Evolutionary conservation across 64 coral and sea anemone genomes (phyloP).

Genomic region (Montipora foliosa): DNA sequence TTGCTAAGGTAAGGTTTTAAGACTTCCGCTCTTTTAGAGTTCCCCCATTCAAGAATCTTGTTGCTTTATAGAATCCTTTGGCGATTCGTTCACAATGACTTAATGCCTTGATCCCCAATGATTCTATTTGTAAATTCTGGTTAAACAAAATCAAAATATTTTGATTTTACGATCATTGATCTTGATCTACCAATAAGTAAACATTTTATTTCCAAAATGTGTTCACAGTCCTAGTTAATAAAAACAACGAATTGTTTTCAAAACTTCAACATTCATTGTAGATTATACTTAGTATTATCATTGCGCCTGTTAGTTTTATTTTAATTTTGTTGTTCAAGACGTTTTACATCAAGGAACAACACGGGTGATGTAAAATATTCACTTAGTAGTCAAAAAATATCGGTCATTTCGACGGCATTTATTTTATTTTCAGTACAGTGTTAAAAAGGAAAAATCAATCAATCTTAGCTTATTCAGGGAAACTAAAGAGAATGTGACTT

Average conservation of each 20-base stretch:
- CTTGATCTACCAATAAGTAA: not conserved
- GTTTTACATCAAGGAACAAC: not conserved
- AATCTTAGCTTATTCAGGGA: too few relatives aligned
- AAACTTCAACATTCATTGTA: not conserved
- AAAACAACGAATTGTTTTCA: not conserved
- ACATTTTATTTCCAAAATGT: not conserved
- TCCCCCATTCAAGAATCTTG: not conserved
- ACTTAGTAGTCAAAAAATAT: too few relatives aligned
- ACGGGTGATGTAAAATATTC: too few relatives aligned
- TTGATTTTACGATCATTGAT: conserved; percentile 19
- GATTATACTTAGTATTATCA: not conserved
- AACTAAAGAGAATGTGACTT: too few relatives aligned
- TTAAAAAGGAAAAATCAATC: too few relatives aligned
- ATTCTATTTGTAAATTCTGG: conserved; percentile 38
- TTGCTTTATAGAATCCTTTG: not conserved
- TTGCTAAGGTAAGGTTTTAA: conserved; percentile 16
- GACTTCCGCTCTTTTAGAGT: not conserved
- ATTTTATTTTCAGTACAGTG: too few relatives aligned
- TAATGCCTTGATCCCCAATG: not conserved
- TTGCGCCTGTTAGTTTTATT: not conserved
- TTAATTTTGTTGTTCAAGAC: not conserved
- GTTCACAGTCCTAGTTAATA: not conserved
- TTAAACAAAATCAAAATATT: not conserved
- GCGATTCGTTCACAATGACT: not conserved
- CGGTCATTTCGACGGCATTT: too few relatives aligned